These are phyloP conservation scores for Drosophila varians DNA, from an alignment of 1,140 invertebrate genomes.

Conservation along the genomic window DNA sequence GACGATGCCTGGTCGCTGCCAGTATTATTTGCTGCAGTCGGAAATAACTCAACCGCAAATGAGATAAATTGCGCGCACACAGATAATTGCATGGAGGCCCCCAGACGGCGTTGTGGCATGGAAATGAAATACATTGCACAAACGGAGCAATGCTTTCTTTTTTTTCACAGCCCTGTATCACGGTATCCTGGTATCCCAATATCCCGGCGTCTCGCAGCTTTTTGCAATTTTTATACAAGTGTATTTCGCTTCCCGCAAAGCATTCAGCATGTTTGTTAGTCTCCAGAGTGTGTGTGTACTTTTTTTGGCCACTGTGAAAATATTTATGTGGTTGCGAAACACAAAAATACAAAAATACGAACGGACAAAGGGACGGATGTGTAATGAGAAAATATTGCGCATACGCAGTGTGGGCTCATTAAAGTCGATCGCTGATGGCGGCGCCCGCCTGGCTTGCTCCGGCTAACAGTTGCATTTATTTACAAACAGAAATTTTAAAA, in stretches of 20 bases:
- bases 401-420: constrained; percentile 52
- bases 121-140: constrained; percentile 54
- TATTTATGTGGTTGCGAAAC: constrained; percentile 47
- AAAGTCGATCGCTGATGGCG: constrained; percentile 34
- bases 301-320: constrained; percentile 38
- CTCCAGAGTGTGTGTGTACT: constrained; percentile 28
- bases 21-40: constrained; percentile 76
- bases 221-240: constrained; percentile 14
- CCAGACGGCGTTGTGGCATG: constrained; percentile 36
- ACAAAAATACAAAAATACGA: neutral
- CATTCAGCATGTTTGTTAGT: constrained; percentile 42
- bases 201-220: neutral
- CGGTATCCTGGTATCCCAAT: neutral
- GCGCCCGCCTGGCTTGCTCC: neutral
- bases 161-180: neutral
- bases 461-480: constrained; percentile 57
- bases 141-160: constrained; percentile 25
- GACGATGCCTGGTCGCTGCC: constrained; percentile 9
- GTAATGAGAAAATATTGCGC: constrained; percentile 60
- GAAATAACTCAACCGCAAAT: constrained; percentile 83
- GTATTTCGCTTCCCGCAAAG: constrained; percentile 26
- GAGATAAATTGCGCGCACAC: constrained; percentile 82
- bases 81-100: constrained; percentile 77
- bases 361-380: constrained; percentile 5
- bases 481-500: constrained; percentile 52